Evolutionary conservation across 1,140 invertebrate species (phyloP).

Genomic region (Musca vetustissima): DNA sequence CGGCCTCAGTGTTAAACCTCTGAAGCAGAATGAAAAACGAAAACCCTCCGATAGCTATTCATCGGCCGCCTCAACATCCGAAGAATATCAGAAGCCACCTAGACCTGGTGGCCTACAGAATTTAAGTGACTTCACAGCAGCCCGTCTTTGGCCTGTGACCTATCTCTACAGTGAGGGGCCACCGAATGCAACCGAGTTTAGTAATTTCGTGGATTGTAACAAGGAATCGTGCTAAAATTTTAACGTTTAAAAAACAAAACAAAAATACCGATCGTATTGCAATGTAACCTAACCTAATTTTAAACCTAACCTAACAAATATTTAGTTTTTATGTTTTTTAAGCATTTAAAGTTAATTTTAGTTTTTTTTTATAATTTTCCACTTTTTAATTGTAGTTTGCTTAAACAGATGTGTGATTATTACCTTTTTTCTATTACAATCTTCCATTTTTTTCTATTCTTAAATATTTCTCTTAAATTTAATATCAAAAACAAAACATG

Average conservation of each 20-base stretch:
- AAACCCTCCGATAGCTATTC: constrained; percentile 39
- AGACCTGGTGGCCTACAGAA: constrained; percentile 58
- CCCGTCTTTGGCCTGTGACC: constrained; percentile 67
- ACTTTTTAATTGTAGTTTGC: no score
- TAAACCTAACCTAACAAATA: no score
- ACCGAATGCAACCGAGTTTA: constrained; percentile 58
- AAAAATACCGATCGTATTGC: no score
- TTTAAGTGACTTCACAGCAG: constrained; percentile 52
- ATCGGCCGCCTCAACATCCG: constrained; percentile 30
- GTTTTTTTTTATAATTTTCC: no score
- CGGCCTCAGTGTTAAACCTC: constrained; percentile 40
- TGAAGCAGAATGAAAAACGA: constrained; percentile 53
- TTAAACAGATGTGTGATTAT: no score
- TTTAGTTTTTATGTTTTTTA: no score
- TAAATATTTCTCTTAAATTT: no score
- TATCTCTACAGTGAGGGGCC: constrained; percentile 68
- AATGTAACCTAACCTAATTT: no score
- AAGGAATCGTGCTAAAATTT: constrained; percentile 51
- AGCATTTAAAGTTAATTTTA: no score
- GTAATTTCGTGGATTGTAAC: constrained; percentile 56
- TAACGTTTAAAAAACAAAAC: neutral
- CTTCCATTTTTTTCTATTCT: no score
- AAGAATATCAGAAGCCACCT: constrained; percentile 55
- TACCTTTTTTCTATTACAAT: no score
- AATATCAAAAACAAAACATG: neutral